phyloP scores from a whole-genome alignment of 2,888 invertebrate species.

The Limnephilus auricula region DNA sequence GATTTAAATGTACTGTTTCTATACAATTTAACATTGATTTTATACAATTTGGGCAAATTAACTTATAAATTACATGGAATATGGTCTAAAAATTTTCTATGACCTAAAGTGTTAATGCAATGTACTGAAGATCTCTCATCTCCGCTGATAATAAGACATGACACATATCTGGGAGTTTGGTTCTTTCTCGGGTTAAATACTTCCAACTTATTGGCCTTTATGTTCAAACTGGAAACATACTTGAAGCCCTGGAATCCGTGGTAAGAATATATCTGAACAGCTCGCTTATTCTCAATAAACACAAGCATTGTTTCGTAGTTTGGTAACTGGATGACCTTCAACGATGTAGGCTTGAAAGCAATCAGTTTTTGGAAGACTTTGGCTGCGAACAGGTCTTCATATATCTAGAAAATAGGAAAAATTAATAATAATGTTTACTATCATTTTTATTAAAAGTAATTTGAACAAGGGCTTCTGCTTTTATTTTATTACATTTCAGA shows the following conservation, averaged over 20 bases:
- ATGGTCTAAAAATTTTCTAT: constrained; percentile 26
- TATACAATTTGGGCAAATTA: background rate
- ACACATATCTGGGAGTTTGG: background rate
- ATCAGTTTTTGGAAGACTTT: constrained; percentile 76
- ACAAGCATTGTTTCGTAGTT: constrained; percentile 55
- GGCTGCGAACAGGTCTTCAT: constrained; percentile 72
- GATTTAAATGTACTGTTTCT: background rate
- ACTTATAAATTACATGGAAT: constrained; percentile 31
- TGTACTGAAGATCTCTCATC: constrained; percentile 36
- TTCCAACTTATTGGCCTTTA: constrained; percentile 40
- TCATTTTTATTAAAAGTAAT: background rate
- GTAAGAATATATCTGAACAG: constrained; percentile 67
- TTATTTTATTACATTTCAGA: too few relatives aligned
- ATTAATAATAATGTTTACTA: background rate
- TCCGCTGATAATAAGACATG: constrained; percentile 33
- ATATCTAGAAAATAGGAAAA: constrained; percentile 70
- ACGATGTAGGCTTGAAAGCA: constrained; percentile 74
- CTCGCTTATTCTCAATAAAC: constrained; percentile 57
- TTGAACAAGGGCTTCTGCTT: too few relatives aligned
- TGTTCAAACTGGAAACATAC: constrained; percentile 45
- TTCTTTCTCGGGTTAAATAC: constrained; percentile 18
- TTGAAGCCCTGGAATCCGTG: constrained; percentile 71
- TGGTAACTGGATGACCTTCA: constrained; percentile 67
- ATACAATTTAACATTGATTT: background rate
- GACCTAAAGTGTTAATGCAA: constrained; percentile 33